Evolutionary conservation across 2,797 vertebrate species (phyloP).

Genomic region (Buphagus erythrorhynchus): DNA sequence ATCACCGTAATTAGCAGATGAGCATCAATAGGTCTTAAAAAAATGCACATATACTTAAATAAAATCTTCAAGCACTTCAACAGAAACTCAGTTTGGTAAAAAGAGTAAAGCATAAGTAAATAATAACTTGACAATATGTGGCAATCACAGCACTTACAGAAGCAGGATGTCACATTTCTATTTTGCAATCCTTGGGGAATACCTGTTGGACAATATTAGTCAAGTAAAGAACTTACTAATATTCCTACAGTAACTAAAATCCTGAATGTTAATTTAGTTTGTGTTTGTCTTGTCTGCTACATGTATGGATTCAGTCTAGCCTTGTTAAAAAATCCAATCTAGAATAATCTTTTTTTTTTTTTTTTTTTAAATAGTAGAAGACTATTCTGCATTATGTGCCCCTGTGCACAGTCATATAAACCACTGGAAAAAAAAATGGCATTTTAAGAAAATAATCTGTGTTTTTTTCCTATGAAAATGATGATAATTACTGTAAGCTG

Average conservation of each 20-base stretch:
- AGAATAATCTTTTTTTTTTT: background rate
- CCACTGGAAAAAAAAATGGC: fast-evolving
- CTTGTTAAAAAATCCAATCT: background rate
- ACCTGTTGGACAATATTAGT: background rate
- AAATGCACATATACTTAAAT: background rate
- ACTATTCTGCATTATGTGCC: background rate
- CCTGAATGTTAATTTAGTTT: background rate
- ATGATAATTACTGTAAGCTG: background rate
- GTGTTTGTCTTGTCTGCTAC: background rate
- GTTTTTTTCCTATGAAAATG: background rate
- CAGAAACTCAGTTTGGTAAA: background rate
- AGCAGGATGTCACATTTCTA: background rate
- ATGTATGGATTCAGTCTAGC: background rate
- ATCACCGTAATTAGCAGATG: background rate
- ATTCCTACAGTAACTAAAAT: background rate
- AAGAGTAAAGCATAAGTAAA: background rate
- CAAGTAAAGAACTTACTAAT: background rate
- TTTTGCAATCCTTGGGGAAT: background rate
- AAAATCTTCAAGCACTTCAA: background rate
- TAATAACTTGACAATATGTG: background rate
- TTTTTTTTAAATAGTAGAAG: background rate
- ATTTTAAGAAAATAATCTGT: background rate
- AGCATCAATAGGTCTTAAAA: background rate
- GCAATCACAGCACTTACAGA: background rate
- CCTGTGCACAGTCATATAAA: background rate